Base-by-base conservation (phyloP, 64 coral and sea anemone genomes). In the Porites lutea region DNA sequence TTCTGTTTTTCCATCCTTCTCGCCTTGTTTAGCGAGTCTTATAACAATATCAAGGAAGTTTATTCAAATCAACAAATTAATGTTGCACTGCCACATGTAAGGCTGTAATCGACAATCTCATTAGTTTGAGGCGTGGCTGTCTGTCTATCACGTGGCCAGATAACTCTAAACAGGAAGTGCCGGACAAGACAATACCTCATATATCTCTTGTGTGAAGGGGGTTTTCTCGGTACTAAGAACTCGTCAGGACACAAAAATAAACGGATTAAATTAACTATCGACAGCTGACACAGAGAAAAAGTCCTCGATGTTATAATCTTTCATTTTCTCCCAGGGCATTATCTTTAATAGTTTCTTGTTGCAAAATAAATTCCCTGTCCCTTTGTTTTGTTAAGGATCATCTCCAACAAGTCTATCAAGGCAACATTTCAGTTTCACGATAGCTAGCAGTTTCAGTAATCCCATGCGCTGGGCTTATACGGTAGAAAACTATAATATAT, bases 241-340 rank as follows among this genome's bases (percentile, higher is more conserved):
- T 10, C 0, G 81, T 84, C 81, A 84, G 3, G 48, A 4, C n/a
- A 84, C 63, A 84, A 84, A 84, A 84, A 84, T 84, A 84, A 63
- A 5, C 2, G 2, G 52, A 12, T 14, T 52, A 68, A 66, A 69
- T 68, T 65, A 8, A 84, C 19, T 19, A 4, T 19, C 51, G 71
- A 70, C 66, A 20, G 18, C 0, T n/a, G n/a, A n/a, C 27, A 37
- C 27, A 37, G 66, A 4, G 20, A 70, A 70, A 19, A 70, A 70
- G 19, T 5, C 2, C 66, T 37, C 10, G 66, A 23, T 65, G 13
- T 13, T 70, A n/a, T 5, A 70, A 70, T 27, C 66, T 70, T 70
- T 70, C 66, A 19, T 19, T 65, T 65, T 65, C 62, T 65, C 18
- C 13, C 13, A 65, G 12, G 12, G 12, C 54, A 57, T 57, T 57